Evolutionary conservation across 1,140 invertebrate genomes (phyloP).

Genomic region (Sitobion miscanthi): DNA sequence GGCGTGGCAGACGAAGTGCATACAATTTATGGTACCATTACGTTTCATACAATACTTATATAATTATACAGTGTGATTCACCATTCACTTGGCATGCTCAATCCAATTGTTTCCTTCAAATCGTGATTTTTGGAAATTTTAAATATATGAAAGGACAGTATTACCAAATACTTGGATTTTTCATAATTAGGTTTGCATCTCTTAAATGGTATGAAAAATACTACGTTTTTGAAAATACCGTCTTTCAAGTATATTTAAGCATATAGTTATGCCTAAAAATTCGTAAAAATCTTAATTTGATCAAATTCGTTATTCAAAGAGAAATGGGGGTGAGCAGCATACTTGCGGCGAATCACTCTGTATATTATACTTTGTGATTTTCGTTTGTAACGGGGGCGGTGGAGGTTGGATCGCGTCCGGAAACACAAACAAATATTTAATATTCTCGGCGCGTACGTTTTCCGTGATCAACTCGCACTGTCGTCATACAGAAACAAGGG

Average conservation of each 20-base stretch:
- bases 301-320: neutral
- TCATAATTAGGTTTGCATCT: neutral
- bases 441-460: neutral
- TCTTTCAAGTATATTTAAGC: too few relatives aligned
- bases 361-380: neutral
- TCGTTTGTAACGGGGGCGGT: neutral
- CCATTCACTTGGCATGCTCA: too few relatives aligned
- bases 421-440: conserved; percentile 3
- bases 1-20: neutral
- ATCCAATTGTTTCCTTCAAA: neutral
- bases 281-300: neutral
- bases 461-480: neutral
- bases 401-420: neutral
- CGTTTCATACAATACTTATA: neutral
- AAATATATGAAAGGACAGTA: too few relatives aligned
- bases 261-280: neutral
- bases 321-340: too few relatives aligned
- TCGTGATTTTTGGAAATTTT: neutral
- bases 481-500: neutral
- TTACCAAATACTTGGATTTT: too few relatives aligned
- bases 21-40: neutral
- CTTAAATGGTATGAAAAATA: neutral
- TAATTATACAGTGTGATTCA: neutral
- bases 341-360: neutral
- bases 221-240: too few relatives aligned